phyloP scores from a whole-genome alignment of 2,888 invertebrate species.

The Micoletzkya japonica region DNA sequence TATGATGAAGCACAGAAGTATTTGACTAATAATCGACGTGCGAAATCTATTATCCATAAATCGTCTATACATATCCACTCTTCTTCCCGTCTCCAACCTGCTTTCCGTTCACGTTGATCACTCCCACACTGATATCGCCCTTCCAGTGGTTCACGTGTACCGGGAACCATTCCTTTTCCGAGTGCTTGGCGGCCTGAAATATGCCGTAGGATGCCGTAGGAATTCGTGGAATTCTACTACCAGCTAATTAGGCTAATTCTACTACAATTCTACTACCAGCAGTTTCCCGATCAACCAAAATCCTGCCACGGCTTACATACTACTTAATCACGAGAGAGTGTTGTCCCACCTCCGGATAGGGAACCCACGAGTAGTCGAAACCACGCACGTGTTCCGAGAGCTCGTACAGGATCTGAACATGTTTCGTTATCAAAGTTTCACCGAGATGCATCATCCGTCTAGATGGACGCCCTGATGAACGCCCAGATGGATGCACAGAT shows the following conservation, averaged over 20 bases:
- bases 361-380: conserved; percentile 58
- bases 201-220: no score
- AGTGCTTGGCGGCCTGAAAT: conserved; percentile 49
- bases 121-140: conserved; percentile 51
- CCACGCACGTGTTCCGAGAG: conserved; percentile 56
- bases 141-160: conserved; percentile 50
- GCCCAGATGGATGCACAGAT: background rate
- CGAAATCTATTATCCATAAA: background rate
- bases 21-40: no score
- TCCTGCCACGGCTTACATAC: background rate
- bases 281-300: no score
- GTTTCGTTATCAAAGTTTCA: background rate
- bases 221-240: background rate
- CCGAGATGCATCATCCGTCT: no score
- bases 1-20: no score
- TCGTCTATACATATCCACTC: no score
- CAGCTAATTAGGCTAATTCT: no score
- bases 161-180: conserved; percentile 49
- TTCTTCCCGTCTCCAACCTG: conserved; percentile 33
- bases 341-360: conserved; percentile 45
- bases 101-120: conserved; percentile 47
- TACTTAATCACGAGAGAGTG: no score
- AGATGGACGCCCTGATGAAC: background rate
- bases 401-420: conserved; percentile 43
- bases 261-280: no score